Conservation (phyloP, 2,888 invertebrate species). For the Thecophora atra region DNA sequence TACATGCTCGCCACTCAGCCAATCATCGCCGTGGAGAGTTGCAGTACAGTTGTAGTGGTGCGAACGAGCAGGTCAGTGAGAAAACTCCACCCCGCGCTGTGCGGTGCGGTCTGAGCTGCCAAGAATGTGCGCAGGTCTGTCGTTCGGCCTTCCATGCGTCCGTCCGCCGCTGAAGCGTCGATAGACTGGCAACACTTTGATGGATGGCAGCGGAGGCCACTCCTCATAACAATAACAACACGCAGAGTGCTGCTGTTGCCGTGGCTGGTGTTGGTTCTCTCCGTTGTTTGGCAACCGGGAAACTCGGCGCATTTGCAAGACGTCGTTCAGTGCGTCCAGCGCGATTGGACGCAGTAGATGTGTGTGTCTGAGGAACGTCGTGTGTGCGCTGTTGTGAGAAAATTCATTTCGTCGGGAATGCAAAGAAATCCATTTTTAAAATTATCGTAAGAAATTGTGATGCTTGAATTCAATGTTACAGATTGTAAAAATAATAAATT, state of each 20-base stretch:
- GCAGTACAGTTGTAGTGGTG: constrained; percentile 29
- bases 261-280: constrained; percentile 37
- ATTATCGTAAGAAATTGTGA: neutral
- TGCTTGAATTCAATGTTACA: neutral
- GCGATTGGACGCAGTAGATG: constrained; percentile 65
- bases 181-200: constrained; percentile 44
- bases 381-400: constrained; percentile 6
- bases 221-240: constrained; percentile 52
- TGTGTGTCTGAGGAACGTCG: constrained; percentile 40
- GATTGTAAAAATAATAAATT: neutral
- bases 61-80: constrained; percentile 39
- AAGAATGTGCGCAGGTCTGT: constrained; percentile 56
- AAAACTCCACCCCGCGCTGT: constrained; percentile 55
- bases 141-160: constrained; percentile 29
- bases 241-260: constrained; percentile 29
- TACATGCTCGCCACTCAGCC: neutral
- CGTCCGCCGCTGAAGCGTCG: constrained; percentile 14
- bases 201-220: constrained; percentile 59
- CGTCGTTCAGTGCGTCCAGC: constrained; percentile 62
- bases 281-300: constrained; percentile 34
- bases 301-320: constrained; percentile 38
- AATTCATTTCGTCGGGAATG: neutral
- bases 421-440: constrained; percentile 5
- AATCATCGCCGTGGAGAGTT: constrained; percentile 60
- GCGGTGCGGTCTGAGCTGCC: constrained; percentile 30